Evolutionary conservation across 2,113 vertebrate genomes (phyloP).

Genomic region (Orycteropus afer): DNA sequence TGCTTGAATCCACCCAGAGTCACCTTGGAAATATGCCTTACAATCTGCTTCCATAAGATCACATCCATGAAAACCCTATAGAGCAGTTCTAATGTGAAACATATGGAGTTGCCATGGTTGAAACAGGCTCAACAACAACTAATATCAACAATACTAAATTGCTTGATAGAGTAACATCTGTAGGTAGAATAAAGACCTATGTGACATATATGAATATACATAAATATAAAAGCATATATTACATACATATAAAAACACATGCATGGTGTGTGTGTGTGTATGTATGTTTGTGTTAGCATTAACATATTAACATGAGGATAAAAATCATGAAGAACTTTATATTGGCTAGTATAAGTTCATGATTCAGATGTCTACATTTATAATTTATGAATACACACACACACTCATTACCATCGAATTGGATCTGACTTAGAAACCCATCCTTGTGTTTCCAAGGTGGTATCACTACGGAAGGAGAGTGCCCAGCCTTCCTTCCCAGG

Average conservation of each 20-base stretch:
- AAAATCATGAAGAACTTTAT: not conserved
- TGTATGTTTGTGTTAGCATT: not conserved
- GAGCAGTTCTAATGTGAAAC: not conserved
- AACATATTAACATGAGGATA: not conserved
- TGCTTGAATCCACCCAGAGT: not conserved
- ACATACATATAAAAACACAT: too few relatives aligned
- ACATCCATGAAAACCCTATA: not conserved
- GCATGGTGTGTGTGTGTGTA: too few relatives aligned
- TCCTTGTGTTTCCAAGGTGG: too few relatives aligned
- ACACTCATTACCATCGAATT: too few relatives aligned
- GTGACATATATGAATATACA: not conserved
- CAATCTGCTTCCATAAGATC: not conserved
- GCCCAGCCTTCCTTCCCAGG: too few relatives aligned
- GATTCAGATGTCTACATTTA: not conserved
- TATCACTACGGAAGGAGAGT: too few relatives aligned
- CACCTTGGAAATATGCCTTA: not conserved
- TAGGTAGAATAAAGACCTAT: not conserved
- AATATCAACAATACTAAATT: not conserved
- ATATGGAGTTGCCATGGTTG: not conserved
- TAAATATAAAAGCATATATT: not conserved
- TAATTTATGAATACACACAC: too few relatives aligned
- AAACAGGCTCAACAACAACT: not conserved
- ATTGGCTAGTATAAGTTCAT: not conserved
- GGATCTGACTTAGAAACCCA: too few relatives aligned
- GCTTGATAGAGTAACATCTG: not conserved